These are phyloP conservation scores for Sinodicranocentrus sp. DNA, from an alignment of 2,888 invertebrate genomes.

Conservation along the genomic window DNA sequence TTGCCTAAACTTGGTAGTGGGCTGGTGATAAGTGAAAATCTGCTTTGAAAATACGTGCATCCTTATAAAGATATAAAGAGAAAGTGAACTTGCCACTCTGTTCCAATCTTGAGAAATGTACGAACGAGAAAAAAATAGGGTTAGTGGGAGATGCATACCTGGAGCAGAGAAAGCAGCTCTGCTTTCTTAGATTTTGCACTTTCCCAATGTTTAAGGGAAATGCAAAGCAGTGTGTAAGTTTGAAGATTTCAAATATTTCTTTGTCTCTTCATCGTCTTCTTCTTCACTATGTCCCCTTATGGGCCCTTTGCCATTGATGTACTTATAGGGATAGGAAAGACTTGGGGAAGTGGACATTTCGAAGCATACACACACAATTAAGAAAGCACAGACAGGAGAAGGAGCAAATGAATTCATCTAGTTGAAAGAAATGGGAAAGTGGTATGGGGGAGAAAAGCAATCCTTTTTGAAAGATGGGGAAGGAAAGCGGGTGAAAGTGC, in stretches of 20 bases:
- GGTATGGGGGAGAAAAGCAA: slow-evolving; percentile 8
- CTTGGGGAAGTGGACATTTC: background rate
- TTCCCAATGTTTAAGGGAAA: background rate
- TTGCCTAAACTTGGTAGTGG: slow-evolving; percentile 6
- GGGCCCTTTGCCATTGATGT: background rate
- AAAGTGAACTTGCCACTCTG: slow-evolving; percentile 20
- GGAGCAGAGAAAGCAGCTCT: background rate
- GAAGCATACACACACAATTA: slow-evolving; percentile 28
- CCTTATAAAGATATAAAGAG: too few species aligned
- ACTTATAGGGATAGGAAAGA: background rate
- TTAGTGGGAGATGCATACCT: background rate
- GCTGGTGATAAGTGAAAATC: slow-evolving; percentile 19
- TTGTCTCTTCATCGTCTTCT: slow-evolving; percentile 21
- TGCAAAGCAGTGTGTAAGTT: background rate
- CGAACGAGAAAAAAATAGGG: slow-evolving; percentile 10
- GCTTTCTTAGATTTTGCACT: background rate
- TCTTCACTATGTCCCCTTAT: too few species aligned
- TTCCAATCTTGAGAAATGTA: background rate
- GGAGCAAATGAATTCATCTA: slow-evolving; percentile 6
- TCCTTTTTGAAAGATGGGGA: slow-evolving; percentile 11
- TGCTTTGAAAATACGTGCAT: background rate
- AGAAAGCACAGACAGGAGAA: background rate
- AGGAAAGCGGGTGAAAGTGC: background rate
- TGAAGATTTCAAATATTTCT: slow-evolving; percentile 8
- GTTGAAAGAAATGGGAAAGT: slow-evolving; percentile 16